phyloP scores from a whole-genome alignment of 2,888 invertebrate species.

The Pollenia labialis region DNA sequence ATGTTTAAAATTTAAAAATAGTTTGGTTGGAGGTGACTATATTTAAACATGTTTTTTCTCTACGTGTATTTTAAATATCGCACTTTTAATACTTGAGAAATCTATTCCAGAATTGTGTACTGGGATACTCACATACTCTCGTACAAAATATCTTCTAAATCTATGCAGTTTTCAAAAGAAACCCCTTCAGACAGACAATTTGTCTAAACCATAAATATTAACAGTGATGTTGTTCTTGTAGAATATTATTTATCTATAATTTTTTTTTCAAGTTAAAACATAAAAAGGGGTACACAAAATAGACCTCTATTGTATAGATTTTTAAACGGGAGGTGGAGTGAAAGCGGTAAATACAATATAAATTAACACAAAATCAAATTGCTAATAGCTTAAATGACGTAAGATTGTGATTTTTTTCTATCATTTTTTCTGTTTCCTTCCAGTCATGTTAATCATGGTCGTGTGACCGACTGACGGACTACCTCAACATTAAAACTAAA shows the following conservation, averaged over 20 bases:
- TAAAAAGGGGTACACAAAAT: neutral
- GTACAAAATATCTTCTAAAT: neutral
- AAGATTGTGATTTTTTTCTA: conserved; percentile 18
- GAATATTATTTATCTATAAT: conserved; percentile 14
- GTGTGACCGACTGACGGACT: conserved; percentile 55
- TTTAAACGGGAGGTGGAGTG: neutral
- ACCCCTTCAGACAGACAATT: conserved; percentile 45
- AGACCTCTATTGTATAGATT: neutral
- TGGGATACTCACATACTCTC: too few species aligned
- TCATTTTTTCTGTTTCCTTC: conserved; percentile 2
- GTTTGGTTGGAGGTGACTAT: too few species aligned
- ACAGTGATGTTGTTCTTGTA: conserved; percentile 6
- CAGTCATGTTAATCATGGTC: conserved; percentile 65
- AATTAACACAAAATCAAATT: conserved; percentile 24
- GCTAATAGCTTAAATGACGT: conserved; percentile 67
- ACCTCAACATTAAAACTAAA: conserved; percentile 9
- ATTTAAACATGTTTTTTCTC: too few species aligned
- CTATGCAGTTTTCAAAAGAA: neutral
- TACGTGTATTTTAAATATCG: too few species aligned
- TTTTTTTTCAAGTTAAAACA: conserved; percentile 1
- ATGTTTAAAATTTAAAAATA: too few species aligned
- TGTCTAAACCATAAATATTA: conserved; percentile 23
- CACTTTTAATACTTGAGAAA: too few species aligned
- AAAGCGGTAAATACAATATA: neutral
- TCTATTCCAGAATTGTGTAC: too few species aligned